Evolutionary conservation across 2,113 vertebrate species (phyloP).

Genomic region (Notechis scutatus): DNA sequence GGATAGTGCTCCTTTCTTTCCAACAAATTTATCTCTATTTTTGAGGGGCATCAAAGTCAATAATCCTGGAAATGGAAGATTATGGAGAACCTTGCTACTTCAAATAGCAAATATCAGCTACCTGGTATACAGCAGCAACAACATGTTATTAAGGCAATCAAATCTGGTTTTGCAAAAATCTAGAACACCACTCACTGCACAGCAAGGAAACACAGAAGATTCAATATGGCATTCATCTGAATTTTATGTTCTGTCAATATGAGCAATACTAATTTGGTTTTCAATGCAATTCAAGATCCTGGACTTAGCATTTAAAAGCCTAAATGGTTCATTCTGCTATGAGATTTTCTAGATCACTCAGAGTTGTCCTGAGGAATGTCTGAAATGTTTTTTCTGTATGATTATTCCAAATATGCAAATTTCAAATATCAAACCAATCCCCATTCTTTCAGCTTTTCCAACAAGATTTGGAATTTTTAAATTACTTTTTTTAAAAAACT

Average conservation of each 20-base stretch:
- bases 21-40: not conserved
- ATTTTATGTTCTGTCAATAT: not conserved
- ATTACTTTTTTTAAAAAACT: not conserved
- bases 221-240: not conserved
- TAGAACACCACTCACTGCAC: not conserved
- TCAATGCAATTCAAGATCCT: not conserved
- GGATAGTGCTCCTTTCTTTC: not conserved
- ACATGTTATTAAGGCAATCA: not conserved
- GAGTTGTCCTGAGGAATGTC: not conserved
- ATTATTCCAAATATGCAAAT: not conserved
- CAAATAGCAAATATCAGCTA: not conserved
- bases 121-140: not conserved
- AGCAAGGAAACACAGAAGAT: not conserved
- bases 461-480: not conserved
- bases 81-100: not conserved
- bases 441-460: not conserved
- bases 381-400: not conserved
- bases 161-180: not conserved
- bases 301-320: not conserved
- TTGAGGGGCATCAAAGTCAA: not conserved
- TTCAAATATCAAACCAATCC: not conserved
- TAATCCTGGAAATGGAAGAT: not conserved
- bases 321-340: not conserved
- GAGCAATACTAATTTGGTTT: not conserved
- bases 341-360: not conserved